A percentile compares a stretch with the other conserved stretches of the same genome.
Conservation (phyloP, 2,888 invertebrate genomes). For the Ligdia adustata region DNA sequence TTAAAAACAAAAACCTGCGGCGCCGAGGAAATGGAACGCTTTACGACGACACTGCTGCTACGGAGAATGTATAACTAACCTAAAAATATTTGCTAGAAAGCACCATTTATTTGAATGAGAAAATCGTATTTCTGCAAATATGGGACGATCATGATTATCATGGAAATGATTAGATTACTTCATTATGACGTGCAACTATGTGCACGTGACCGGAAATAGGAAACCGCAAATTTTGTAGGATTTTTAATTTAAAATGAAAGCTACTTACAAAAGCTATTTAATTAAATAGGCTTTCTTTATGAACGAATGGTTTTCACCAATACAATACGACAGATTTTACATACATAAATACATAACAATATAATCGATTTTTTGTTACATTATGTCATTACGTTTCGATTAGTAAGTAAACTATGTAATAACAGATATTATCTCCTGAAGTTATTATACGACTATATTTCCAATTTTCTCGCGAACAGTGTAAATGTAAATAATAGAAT, state of each 20-base stretch:
- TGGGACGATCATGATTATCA: slow-evolving; percentile 7
- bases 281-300: slow-evolving; percentile 24
- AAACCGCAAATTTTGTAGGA: slow-evolving; percentile 12
- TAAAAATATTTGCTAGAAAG: slow-evolving; percentile 11
- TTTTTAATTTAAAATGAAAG: slow-evolving; percentile 21
- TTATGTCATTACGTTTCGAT: no score
- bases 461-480: no score
- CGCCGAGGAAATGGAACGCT: slow-evolving; percentile 37
- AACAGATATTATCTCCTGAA: no score
- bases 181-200: slow-evolving; percentile 21
- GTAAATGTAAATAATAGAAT: no score
- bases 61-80: slow-evolving; percentile 13
- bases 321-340: no score
- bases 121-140: slow-evolving; percentile 10
- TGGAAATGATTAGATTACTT: slow-evolving; percentile 13
- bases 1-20: slow-evolving; percentile 38
- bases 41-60: slow-evolving; percentile 27
- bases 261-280: slow-evolving; percentile 18
- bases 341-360: no score
- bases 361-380: no score
- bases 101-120: slow-evolving; percentile 11
- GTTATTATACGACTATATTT: no score
- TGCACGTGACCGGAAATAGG: slow-evolving; percentile 20
- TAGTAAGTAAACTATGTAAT: no score
- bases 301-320: slow-evolving; percentile 30